Base-by-base conservation (phyloP, 2,888 invertebrate species). In the Caenorhabditis zanzibari region DNA sequence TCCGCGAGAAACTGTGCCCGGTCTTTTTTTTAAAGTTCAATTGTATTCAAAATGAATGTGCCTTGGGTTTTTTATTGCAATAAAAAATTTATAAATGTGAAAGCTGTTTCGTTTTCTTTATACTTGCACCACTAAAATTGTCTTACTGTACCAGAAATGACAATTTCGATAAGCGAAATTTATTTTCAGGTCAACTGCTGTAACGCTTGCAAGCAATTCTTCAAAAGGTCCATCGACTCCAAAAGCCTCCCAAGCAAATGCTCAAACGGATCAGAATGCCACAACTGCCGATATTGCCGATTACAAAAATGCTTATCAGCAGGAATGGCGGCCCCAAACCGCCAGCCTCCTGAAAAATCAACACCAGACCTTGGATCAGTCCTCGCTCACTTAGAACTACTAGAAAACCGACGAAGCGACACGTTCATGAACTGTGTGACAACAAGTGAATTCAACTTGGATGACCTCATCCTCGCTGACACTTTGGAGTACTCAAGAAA, bases 271-370 rank as follows among this genome's bases (percentile, higher is more conserved):
- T 38, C 38, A 12, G 14, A 24, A 19, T 54, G 54, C 26, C 47
- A 26, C 10, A 61, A 71, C 35, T 81, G 81, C 19, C 19, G 81
- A 26, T 68, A 26, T 22, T 81, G 81, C 32, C 75, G 81, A 4
- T 75, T 71, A 19, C 75, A 75, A 28, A 49, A 32, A 10, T 81
- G 81, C 32, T 32, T 81, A n/a, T 9, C 54, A 4, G 75, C 68
- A 10, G 75, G 69, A 44, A 71, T 82, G 76, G 58, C 19, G 12
- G 24, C 41, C 28, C 56, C 58, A 16, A 14, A 16, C 9, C 6
- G 12, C 14, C 9, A n/a, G 12, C 16, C 7, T 14, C 35, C 58
- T 12, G 38, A 6, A 38, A 6, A 6, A 38, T 38, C 38, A 10
- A 61, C 9, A 9, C 54, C 24, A 72, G 47, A 59, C 24, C 16